Percentiles rank a stretch among this genome's conserved stretches.
phyloP scores from a whole-genome alignment of 2,888 invertebrate species.

The Tinea trinotella region DNA sequence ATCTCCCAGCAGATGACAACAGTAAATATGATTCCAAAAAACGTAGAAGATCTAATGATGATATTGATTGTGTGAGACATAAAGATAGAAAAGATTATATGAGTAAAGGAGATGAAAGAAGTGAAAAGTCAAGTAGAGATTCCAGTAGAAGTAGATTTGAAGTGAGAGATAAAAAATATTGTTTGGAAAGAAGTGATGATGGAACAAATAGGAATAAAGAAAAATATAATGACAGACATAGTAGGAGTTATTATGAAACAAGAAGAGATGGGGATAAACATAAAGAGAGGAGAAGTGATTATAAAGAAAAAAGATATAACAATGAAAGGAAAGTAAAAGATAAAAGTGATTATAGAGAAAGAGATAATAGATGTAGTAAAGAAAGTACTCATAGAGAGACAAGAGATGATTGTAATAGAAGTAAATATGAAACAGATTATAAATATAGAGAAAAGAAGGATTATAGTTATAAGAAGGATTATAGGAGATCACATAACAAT shows the following conservation, averaged over 20 bases:
- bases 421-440: too few species aligned
- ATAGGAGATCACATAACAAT: too few species aligned
- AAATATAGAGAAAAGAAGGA: too few species aligned
- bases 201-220: background rate
- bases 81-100: background rate
- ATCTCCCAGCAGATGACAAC: background rate
- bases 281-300: slow-evolving; percentile 9
- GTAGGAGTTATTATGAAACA: background rate
- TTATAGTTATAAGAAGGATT: too few species aligned
- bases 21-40: slow-evolving; percentile 18
- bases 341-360: slow-evolving; percentile 14
- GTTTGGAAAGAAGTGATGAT: background rate
- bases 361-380: too few species aligned
- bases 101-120: background rate
- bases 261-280: slow-evolving; percentile 8
- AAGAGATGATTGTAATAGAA: too few species aligned
- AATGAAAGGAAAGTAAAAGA: slow-evolving; percentile 4
- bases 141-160: background rate
- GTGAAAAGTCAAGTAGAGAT: background rate
- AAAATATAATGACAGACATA: too few species aligned
- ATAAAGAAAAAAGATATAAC: slow-evolving; percentile 15
- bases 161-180: too few species aligned
- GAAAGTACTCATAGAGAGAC: too few species aligned
- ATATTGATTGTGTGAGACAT: too few species aligned
- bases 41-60: background rate